Evolutionary conservation across 2,888 invertebrate genomes (phyloP), one percentile per base, ranked within the genome.

Genomic region (Resseliella maxima): DNA sequence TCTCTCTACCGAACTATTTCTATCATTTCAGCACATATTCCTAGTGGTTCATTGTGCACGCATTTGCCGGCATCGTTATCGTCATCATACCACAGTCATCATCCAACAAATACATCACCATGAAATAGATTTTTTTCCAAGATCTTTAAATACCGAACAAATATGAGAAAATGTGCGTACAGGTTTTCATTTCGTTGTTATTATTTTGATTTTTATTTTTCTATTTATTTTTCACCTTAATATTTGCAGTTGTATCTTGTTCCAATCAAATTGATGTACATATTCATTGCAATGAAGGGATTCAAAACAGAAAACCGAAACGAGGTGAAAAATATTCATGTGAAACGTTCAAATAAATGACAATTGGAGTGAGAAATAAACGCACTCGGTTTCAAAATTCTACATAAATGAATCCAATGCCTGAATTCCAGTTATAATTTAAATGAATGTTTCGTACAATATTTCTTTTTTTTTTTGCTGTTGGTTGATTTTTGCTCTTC

Each of bases 391-490:
- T 59, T 59, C 24, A 59, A 8, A 50, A 41, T 50, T 50, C 46
- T 50, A 18, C 46, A 50, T 18, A 18, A 8, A 50, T 50, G 46
- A 59, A 59, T 59, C n/a, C 59, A 59, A 59, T 24, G 59, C 59
- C 24, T 59, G 59, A 59, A 59, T 59, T 59, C 59, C n/a, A 59
- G 59, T 59, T 59, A 59, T 59, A 59, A 59, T 59, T 59, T 59
- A 59, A 59, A 59, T 24, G 59, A 59, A n/a, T 59, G 59, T 59
- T 59, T 59, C 50, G 10, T 2, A n/a, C n/a, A n/a, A n/a, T n/a
- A 2, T 59, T 24, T 59, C 12, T 59, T 59, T 59, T 24, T 5
- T n/a, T n/a, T 18, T 50, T 18, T 50, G 12, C 18, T 18, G 2
- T 18, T 50, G 15, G n/a, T 18, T 50, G 41, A 41, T 41, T 41